A percentile compares a stretch with the other conserved stretches of the same genome.
These are phyloP conservation scores for Morpho deidamia DNA, from an alignment of 2,888 invertebrate genomes.

Conservation along the genomic window DNA sequence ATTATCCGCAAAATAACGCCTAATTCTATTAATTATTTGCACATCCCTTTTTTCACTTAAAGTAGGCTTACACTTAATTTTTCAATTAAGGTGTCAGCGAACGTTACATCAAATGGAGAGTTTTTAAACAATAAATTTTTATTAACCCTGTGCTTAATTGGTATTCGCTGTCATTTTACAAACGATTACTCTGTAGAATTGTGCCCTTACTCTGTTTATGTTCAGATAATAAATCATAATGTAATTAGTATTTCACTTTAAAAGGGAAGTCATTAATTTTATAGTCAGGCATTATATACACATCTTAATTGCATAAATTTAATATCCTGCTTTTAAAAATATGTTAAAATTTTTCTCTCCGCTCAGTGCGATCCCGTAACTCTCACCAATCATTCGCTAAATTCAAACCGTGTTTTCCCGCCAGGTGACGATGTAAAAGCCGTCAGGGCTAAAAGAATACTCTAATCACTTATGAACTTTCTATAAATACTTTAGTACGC, in stretches of 20 bases:
- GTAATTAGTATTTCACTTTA: conserved; percentile 15
- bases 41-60: no score
- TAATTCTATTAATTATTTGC: no score
- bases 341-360: no score
- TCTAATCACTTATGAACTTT: no score
- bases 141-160: conserved; percentile 11
- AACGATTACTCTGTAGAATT: conserved; percentile 16
- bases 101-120: conserved; percentile 10
- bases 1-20: no score
- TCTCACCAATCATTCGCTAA: no score
- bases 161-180: conserved; percentile 12
- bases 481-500: no score
- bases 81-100: not conserved
- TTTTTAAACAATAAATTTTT: conserved; percentile 6
- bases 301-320: not conserved
- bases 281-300: conserved; percentile 5
- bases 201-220: conserved; percentile 16
- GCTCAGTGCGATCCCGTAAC: no score
- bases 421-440: no score
- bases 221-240: conserved; percentile 12
- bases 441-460: no score
- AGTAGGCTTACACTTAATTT: not conserved
- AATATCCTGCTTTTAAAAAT: no score
- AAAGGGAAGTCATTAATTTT: conserved; percentile 16
- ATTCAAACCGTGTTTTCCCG: no score